Base-by-base conservation (phyloP, 2,888 invertebrate genomes). In the Opisthograptis luteolata region DNA sequence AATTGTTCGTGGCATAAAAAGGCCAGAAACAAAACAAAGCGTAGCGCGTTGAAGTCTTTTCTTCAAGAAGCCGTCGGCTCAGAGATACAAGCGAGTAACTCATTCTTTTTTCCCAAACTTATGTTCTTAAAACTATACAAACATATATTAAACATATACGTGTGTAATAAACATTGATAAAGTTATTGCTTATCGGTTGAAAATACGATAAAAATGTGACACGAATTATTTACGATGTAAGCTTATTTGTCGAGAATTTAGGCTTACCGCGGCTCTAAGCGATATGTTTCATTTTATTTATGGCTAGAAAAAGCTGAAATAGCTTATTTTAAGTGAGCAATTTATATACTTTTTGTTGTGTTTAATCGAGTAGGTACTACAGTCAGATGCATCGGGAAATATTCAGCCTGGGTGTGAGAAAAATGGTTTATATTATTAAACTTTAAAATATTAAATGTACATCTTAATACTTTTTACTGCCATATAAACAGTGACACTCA, bases 21-120 rank as follows among this genome's bases (percentile, higher is more conserved):
- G 14, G 13, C 15, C 12, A 14, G 25, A 19, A 12, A 4, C 20
- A 7, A 3, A n/a, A 24, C 6, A 8, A 1, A 7, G 20, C 32
- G 28, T 34, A 59, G 35, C 58, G 50, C 71, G 71, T 71, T 71
- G 69, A 71, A 57, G 59, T 71, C 71, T 71, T 70, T 69, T 40
- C 55, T 60, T 42, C 0, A 17, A 12, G 9, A 31, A 5, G 17
- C 50, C 50, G 43, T 13, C 48, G 48, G 31, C 15, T 6, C 1
- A 7, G 10, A 4, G 19, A 28, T 4, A 2, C n/a, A 15, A 13
- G 1, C 1, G 7, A 7, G 5, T 20, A 20, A 24, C n/a, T 1
- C 24, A 2, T 24, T 1, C n/a, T 1, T 24, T 24, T 24, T 24
- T 15, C 2, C 3, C 17, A 13, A 24, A 40, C 3, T 22, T 17